These are phyloP conservation scores for Galleria mellonella DNA, from an alignment of 1,140 invertebrate genomes.

Conservation along the genomic window DNA sequence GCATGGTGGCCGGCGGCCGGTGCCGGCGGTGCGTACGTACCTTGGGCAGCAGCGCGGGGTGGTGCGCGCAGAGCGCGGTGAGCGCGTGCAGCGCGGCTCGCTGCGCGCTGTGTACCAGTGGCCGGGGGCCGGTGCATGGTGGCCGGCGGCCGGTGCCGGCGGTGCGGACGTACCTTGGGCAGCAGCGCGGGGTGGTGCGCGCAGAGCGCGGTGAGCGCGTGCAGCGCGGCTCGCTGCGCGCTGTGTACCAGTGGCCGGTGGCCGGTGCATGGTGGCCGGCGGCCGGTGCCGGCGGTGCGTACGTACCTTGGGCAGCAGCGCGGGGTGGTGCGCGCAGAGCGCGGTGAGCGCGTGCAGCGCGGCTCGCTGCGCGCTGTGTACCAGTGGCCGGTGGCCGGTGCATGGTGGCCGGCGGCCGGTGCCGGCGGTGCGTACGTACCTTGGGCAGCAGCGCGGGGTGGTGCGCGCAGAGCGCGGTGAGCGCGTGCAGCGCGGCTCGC, in stretches of 20 bases:
- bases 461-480: slow-evolving; percentile 94
- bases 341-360: slow-evolving; percentile 96
- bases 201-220: slow-evolving; percentile 96
- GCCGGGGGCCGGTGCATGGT: slow-evolving; percentile 82
- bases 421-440: slow-evolving; percentile 90
- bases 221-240: slow-evolving; percentile 90
- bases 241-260: not conserved
- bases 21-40: slow-evolving; percentile 73
- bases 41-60: slow-evolving; percentile 28
- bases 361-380: slow-evolving; percentile 91
- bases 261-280: no score
- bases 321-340: slow-evolving; percentile 87
- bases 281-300: slow-evolving; percentile 80
- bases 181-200: slow-evolving; percentile 75
- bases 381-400: no score
- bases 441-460: slow-evolving; percentile 88
- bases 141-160: slow-evolving; percentile 66
- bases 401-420: no score
- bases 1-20: slow-evolving; percentile 42
- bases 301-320: slow-evolving; percentile 92
- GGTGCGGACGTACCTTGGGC: slow-evolving; percentile 64
- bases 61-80: slow-evolving; percentile 92
- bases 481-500: slow-evolving; percentile 94
- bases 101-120: slow-evolving; percentile 86
- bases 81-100: slow-evolving; percentile 96